A percentile compares a stretch with the other conserved stretches of the same genome.
Conservation (phyloP, 1,140 invertebrate species). For the Metopolophium dirhodum region DNA sequence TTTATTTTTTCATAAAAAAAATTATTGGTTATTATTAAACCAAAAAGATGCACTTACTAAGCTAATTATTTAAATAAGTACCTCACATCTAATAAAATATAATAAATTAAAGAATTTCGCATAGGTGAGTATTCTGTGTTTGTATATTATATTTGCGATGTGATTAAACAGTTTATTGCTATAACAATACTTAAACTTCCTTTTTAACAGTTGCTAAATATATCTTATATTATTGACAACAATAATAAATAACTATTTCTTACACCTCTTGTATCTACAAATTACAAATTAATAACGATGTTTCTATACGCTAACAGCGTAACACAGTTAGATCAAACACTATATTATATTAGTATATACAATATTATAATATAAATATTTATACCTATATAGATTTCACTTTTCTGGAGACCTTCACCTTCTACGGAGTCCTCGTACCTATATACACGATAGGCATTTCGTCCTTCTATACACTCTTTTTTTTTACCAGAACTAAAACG, state of each 20-base stretch:
- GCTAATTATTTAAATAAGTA: background rate
- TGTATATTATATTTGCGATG: too few relatives aligned
- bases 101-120: background rate
- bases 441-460: background rate
- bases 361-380: background rate
- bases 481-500: slow-evolving; percentile 48
- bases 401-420: slow-evolving; percentile 48
- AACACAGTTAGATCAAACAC: background rate
- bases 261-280: background rate
- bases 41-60: background rate
- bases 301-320: background rate
- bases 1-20: too few relatives aligned
- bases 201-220: background rate
- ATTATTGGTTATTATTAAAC: background rate
- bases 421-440: background rate
- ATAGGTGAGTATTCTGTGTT: background rate
- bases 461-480: background rate
- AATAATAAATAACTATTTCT: background rate
- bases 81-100: background rate
- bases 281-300: background rate
- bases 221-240: too few relatives aligned
- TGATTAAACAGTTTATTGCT: too few relatives aligned
- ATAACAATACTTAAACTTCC: too few relatives aligned
- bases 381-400: slow-evolving; percentile 29
- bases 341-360: too few relatives aligned